These are phyloP conservation scores for Recurvirostra avosetta DNA, from an alignment of 2,113 vertebrate species.

Conservation along the genomic window DNA sequence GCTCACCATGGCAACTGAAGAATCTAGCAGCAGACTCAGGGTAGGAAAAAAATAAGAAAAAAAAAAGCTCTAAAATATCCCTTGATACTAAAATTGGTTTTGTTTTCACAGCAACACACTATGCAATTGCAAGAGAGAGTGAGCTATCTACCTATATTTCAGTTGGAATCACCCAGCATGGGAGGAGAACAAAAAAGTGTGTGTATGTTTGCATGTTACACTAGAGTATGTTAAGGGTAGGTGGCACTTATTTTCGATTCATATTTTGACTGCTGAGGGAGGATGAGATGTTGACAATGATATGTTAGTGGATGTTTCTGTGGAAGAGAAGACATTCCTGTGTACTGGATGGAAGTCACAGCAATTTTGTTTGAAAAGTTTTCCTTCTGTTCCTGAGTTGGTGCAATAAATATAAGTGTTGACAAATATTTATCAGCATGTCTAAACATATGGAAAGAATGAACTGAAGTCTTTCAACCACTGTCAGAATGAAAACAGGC, in stretches of 20 bases:
- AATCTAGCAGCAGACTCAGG: conserved; percentile 70
- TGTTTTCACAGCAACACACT: conserved; percentile 69
- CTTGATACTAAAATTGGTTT: conserved; percentile 73
- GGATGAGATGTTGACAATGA: not conserved
- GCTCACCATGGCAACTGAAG: conserved; percentile 79
- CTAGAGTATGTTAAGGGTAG: conserved; percentile 21
- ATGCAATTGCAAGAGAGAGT: not conserved
- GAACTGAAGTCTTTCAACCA: not conserved
- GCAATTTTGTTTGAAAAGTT: conserved; percentile 14
- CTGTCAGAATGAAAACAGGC: not conserved
- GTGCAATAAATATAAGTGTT: not conserved
- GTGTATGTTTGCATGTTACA: conserved; percentile 18
- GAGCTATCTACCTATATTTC: conserved; percentile 49
- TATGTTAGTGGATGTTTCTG: conserved; percentile 8
- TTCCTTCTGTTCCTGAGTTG: not conserved
- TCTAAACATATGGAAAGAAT: not conserved
- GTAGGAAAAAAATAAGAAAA: conserved; percentile 44
- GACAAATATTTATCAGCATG: not conserved
- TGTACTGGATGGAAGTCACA: not conserved
- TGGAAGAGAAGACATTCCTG: not conserved
- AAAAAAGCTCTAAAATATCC: conserved; percentile 64
- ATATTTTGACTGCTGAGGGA: conserved; percentile 40
- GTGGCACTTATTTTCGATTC: conserved; percentile 41
- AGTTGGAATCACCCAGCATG: conserved; percentile 50
- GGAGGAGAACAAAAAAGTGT: not conserved